Base-by-base conservation (phyloP, 2,888 invertebrate species). In the Agrenia bidenticulata region DNA sequence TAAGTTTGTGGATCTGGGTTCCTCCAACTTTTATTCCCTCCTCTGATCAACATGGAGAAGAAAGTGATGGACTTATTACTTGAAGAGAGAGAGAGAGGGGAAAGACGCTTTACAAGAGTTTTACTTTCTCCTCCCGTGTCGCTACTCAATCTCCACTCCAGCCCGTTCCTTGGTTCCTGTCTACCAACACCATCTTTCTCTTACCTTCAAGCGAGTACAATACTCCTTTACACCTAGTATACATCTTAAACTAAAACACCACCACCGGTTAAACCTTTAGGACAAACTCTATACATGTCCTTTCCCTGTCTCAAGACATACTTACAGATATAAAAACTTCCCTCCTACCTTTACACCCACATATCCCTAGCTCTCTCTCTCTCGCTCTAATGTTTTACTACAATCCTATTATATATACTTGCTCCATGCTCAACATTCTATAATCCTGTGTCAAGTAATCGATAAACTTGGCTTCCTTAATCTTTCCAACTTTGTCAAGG, bases 381-480 rank as follows among this genome's bases (percentile, higher is more conserved):
- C 32, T 32, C 32, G 4, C 32, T 11, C 32, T 32, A 32, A n/a
- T 32, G 32, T 11, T 32, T 7, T 7, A 32, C 32, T 32, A 4
- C 32, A 4, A 32, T 32, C 32, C 32, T 32, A 32, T 32, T 32
- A 32, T 32, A 32, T 32, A 32, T 32, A 32, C 32, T 15, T 39
- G 15, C 19, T 45, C n/a, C n/a, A 5, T 11, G n/a, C 45, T 45
- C 45, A 45, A 45, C 45, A 17, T 32, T 19, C 19, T 45, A 15
- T 19, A 45, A 45, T 21, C 21, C 23, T 2, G 23, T 51, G 51
- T 51, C 51, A 51, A 51, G 61, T 67, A 67, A 67, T 67, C 67
- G 64, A 67, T 67, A 67, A 67, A 67, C 67, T 60, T 58, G 62
- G 55, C 67, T 64, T 64, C 64, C 64, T 64, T 67, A 67, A 67